These are phyloP conservation scores for Trichoplusia ni DNA, from an alignment of 1,140 invertebrate genomes.

Conservation along the genomic window DNA sequence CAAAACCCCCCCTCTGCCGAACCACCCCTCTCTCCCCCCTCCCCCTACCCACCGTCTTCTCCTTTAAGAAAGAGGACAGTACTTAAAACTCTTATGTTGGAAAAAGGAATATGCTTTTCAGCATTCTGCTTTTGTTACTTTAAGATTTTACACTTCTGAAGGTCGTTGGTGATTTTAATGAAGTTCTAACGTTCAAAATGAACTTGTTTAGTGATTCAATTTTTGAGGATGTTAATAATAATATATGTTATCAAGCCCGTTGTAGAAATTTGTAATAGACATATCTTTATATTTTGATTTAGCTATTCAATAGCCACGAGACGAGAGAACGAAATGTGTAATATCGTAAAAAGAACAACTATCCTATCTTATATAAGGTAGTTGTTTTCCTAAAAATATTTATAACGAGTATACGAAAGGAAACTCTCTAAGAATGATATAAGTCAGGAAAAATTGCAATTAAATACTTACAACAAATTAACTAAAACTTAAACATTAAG, in stretches of 20 bases:
- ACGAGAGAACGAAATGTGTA: too few species aligned
- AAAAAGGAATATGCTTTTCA: not conserved
- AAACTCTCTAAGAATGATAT: too few species aligned
- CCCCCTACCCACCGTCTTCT: constrained; percentile 37
- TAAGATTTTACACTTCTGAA: not conserved
- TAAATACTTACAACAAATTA: constrained; percentile 40
- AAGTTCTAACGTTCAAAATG: too few species aligned
- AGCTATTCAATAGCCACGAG: too few species aligned
- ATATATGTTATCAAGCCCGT: too few species aligned
- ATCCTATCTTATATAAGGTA: too few species aligned
- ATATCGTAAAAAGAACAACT: too few species aligned
- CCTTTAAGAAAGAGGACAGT: constrained; percentile 41
- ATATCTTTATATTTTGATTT: too few species aligned
- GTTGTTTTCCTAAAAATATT: too few species aligned
- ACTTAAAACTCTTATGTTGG: constrained; percentile 23
- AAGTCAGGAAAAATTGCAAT: constrained; percentile 21
- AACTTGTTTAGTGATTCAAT: too few species aligned
- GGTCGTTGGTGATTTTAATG: not conserved
- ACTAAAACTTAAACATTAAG: constrained; percentile 63
- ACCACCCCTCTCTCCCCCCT: constrained; percentile 12
- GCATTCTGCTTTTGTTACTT: not conserved
- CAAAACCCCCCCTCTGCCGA: constrained; percentile 53
- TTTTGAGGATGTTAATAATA: too few species aligned
- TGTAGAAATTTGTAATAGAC: too few species aligned
- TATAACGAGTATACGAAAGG: constrained; percentile 8